phyloP scores from a whole-genome alignment of 2,888 invertebrate genomes.

The Tryphoninae sp. region DNA sequence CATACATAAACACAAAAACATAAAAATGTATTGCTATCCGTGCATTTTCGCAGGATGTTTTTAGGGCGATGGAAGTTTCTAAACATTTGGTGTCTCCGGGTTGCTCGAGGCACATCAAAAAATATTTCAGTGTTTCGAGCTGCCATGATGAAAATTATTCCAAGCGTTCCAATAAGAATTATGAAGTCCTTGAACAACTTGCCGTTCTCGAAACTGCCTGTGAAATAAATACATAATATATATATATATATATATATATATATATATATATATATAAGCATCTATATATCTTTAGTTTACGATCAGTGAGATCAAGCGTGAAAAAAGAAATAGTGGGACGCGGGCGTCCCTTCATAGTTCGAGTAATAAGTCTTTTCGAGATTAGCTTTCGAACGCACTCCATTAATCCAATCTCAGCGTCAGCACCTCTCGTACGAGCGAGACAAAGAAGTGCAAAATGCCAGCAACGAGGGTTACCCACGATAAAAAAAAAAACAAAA shows the following conservation, averaged over 20 bases:
- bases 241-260: slow-evolving; percentile 2
- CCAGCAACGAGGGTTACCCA: slow-evolving; percentile 39
- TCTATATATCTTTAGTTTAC: slow-evolving; percentile 35
- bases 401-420: slow-evolving; percentile 57
- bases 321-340: slow-evolving; percentile 57
- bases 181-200: too few species aligned
- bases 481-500: slow-evolving; percentile 23
- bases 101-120: too few species aligned
- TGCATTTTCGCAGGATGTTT: too few species aligned
- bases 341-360: slow-evolving; percentile 68
- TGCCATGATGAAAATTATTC: too few species aligned
- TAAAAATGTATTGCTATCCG: too few species aligned
- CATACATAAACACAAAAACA: too few species aligned
- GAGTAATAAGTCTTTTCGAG: slow-evolving; percentile 48
- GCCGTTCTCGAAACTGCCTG: too few species aligned
- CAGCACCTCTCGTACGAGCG: slow-evolving; percentile 51
- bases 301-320: slow-evolving; percentile 27
- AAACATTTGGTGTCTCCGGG: too few species aligned
- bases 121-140: too few species aligned
- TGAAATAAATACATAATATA: background rate
- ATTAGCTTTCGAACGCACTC: slow-evolving; percentile 57
- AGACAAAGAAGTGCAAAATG: slow-evolving; percentile 3
- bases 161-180: too few species aligned
- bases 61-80: too few species aligned
- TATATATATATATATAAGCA: slow-evolving; percentile 29